These are phyloP conservation scores for Schizothorax lantsangensis DNA, from an alignment of 2,797 vertebrate species.

Conservation along the genomic window DNA sequence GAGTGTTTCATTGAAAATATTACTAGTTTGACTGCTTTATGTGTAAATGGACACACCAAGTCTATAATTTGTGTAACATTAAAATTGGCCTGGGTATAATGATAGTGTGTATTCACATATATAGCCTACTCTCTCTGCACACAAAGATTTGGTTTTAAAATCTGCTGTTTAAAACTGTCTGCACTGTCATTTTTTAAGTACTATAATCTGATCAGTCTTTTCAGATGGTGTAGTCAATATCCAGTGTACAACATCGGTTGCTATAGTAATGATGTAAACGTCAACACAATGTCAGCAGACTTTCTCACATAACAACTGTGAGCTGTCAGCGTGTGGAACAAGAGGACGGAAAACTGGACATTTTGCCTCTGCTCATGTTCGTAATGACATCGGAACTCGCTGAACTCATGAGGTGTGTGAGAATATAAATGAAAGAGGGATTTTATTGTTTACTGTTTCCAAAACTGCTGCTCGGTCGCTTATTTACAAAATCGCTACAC, in stretches of 20 bases:
- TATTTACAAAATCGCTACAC: background rate
- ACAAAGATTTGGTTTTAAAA: background rate
- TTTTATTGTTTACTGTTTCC: background rate
- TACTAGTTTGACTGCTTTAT: conserved; percentile 21
- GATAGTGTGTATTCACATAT: background rate
- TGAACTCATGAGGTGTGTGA: background rate
- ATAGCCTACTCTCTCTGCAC: background rate
- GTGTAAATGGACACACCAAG: background rate
- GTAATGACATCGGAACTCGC: background rate
- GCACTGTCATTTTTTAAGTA: background rate
- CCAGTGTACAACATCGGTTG: background rate
- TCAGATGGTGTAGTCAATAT: background rate
- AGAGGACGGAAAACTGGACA: background rate
- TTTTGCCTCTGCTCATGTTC: background rate
- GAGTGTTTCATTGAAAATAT: conserved; percentile 5
- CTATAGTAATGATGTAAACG: conserved; percentile 13
- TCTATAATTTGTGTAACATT: conserved; percentile 20
- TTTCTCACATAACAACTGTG: conserved; percentile 4
- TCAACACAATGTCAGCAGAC: conserved; percentile 20
- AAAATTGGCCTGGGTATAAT: background rate
- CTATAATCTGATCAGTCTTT: background rate
- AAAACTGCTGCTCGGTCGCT: background rate
- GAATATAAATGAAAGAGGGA: background rate
- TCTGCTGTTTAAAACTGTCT: background rate
- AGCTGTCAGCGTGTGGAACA: background rate